Base-by-base conservation (phyloP, 92 coral and sea anemone species). In the Palythoa caribaeorum region DNA sequence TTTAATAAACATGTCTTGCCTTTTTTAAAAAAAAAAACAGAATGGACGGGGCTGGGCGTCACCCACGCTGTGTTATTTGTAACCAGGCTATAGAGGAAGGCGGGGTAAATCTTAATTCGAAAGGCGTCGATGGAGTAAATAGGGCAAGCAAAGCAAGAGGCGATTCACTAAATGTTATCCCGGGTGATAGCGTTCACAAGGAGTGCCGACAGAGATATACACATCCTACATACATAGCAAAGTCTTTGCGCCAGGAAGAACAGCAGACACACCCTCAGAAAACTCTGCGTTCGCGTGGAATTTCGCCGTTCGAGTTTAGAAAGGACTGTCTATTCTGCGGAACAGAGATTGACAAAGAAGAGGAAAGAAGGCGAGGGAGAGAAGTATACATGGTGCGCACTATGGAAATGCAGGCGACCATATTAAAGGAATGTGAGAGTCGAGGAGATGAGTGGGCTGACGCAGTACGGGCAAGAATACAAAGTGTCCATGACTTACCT, bases 391-490 rank as follows among this genome's bases (percentile, higher is more conserved):
- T 20, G 19, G 66, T 55, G 19, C 52, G 66, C 12, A 78, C 83
- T 37, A 16, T 78, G 8, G 83, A 78, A 15, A 47, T 78, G 28
- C 83, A 51, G 68, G 21, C 10, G 35, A 47, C 83, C 11, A 15
- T 78, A 38, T 44, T 78, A 9, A 47, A 16, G 19, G 66, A 39
- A 38, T 78, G 83, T 37, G 68, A 53, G 11, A 39, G 9, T 53
- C 47, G 83, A 44, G 83, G 66, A 5, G 83, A 78, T 78, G 65
- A 78, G n/a, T 78, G 83, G 83, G 83, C 83, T 53, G 69, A 53
- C 68, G 51, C 21, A 1, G 71, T 55, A 20, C 71, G 38, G 19
- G 69, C 38, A 6, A 35, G 84, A 52, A 48, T 78, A 20, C 84
- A 48, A 35, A 57, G 57, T 52, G 84, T 78, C 38, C 84, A 52